phyloP scores from a whole-genome alignment of 2,888 invertebrate species.

The Cephus pulcher region DNA sequence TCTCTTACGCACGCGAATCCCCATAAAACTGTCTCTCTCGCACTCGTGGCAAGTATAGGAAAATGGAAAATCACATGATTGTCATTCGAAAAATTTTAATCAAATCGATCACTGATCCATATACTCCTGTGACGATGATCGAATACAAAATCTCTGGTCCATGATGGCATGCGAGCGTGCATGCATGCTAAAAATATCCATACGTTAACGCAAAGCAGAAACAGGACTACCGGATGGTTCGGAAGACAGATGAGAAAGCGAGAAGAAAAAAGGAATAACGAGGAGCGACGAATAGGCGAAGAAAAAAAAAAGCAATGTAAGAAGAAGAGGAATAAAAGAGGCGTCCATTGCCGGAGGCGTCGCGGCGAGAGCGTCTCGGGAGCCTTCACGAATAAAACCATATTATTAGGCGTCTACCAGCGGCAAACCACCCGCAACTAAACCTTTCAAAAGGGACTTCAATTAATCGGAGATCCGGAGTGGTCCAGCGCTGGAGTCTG shows the following conservation, averaged over 20 bases:
- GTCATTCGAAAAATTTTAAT: background rate
- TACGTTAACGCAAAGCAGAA: background rate
- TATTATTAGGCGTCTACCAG: constrained; percentile 55
- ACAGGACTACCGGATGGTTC: constrained; percentile 32
- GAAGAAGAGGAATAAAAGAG: constrained; percentile 25
- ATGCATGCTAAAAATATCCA: background rate
- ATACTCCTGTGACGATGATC: background rate
- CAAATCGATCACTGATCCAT: background rate
- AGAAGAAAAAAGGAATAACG: constrained; percentile 28
- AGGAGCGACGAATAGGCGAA: constrained; percentile 6
- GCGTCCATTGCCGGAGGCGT: constrained; percentile 47
- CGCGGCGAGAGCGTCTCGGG: constrained; percentile 49
- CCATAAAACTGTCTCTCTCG: background rate
- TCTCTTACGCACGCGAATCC: constrained; percentile 16
- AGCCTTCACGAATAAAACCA: constrained; percentile 56
- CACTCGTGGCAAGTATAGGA: background rate
- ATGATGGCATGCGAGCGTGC: background rate
- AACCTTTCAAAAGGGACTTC: constrained; percentile 35
- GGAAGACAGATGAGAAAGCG: constrained; percentile 15
- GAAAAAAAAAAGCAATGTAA: constrained; percentile 24
- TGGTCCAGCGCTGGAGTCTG: background rate
- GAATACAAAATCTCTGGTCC: background rate
- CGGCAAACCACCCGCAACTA: constrained; percentile 48
- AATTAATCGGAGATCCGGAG: constrained; percentile 39
- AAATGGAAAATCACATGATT: background rate